phyloP scores from a whole-genome alignment of 2,113 vertebrate genomes.

The Peromyscus maniculatus region DNA sequence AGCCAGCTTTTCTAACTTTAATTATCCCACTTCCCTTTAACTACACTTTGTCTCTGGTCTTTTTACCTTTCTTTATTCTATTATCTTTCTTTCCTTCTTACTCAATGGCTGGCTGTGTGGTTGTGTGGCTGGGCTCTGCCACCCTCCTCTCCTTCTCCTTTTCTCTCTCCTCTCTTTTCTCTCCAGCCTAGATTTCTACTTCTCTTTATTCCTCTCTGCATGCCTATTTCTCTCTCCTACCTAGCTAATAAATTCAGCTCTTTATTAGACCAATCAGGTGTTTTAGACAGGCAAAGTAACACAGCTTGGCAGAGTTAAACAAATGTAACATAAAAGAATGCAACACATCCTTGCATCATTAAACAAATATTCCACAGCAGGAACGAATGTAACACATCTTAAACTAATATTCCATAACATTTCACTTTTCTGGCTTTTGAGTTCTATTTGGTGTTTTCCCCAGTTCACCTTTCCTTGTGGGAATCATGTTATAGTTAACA shows the following conservation, averaged over 20 bases:
- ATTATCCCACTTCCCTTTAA: not conserved
- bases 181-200: not conserved
- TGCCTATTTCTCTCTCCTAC: not conserved
- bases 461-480: not conserved
- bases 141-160: not conserved
- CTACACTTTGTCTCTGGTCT: not conserved
- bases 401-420: not conserved
- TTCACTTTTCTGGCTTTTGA: not conserved
- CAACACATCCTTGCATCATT: not conserved
- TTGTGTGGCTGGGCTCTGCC: not conserved
- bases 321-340: not conserved
- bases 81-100: not conserved
- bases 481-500: not conserved
- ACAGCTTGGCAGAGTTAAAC: not conserved
- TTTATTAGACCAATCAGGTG: not conserved
- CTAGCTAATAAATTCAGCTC: not conserved
- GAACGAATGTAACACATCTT: not conserved
- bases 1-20: not conserved
- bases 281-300: not conserved
- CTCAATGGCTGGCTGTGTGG: not conserved
- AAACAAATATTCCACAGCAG: not conserved
- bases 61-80: not conserved
- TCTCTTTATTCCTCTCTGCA: not conserved
- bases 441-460: accelerated
- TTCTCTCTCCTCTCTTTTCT: not conserved